phyloP scores from a whole-genome alignment of 2,113 vertebrate genomes.

The Megaceryle maxima region DNA sequence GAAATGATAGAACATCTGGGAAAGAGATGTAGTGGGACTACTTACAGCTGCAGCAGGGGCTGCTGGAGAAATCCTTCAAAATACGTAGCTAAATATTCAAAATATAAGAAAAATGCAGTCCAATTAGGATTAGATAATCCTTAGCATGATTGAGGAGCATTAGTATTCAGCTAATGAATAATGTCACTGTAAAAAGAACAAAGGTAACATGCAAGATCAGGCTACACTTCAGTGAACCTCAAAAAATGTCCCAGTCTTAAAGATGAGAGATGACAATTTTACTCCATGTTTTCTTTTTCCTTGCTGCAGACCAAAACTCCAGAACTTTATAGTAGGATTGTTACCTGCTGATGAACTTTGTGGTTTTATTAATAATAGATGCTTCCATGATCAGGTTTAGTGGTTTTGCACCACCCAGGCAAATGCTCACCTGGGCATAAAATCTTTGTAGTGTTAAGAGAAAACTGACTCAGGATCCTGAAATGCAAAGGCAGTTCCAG shows the following conservation, averaged over 20 bases:
- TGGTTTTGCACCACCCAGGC: not conserved
- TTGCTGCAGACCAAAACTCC: not conserved
- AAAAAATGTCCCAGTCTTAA: not conserved
- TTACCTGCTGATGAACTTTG: not conserved
- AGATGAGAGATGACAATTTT: not conserved
- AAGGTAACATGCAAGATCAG: not conserved
- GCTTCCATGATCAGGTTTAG: not conserved
- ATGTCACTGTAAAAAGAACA: not conserved
- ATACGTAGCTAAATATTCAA: not conserved
- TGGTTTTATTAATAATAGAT: slow-evolving; percentile 3
- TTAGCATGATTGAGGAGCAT: not conserved
- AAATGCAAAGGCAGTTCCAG: not conserved
- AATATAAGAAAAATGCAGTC: not conserved
- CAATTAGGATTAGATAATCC: not conserved
- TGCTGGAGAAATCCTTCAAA: not conserved
- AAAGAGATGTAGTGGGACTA: not conserved
- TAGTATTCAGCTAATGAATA: not conserved
- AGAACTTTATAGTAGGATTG: not conserved
- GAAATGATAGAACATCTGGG: not conserved
- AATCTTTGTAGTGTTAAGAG: not conserved
- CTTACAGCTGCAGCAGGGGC: not conserved
- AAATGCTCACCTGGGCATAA: not conserved
- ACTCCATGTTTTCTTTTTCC: not conserved
- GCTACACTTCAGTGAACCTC: not conserved
- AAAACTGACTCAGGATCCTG: not conserved